Base-by-base conservation (phyloP, 2,113 vertebrate genomes). In the Neolamprologus variostigma region DNA sequence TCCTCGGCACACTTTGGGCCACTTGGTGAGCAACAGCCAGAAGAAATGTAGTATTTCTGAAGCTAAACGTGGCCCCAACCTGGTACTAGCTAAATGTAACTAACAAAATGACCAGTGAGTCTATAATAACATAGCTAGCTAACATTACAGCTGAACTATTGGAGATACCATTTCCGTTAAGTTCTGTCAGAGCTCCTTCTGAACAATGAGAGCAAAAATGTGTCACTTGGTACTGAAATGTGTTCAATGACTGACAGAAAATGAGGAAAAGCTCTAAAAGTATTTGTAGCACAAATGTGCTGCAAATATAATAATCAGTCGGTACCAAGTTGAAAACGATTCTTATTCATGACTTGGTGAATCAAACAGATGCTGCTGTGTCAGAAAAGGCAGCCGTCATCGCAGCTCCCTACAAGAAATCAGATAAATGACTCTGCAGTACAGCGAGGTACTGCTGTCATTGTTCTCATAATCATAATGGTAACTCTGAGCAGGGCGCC, bases 381-480 rank as follows among this genome's bases (percentile, higher is more conserved):
- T 78, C 80, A 33, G 59, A 33, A 63, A 33, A 84, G 42, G 16
- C 78, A 63, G 80, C 87, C 21, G 73, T 91, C 86, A 94, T 91
- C 35, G 33, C 82, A 21, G 14, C 7, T 63, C 5, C 61, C 57
- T 55, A n/a, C 10, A 31, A 86, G 6, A 92, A 87, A 50, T 88
- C 86, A 85, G 79, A 85, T 11, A 51, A 80, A 89, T 80, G 45
- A 83, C 73, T 51, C 45, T 63, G 13, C 31, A 54, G 21, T 19
- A 35, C 73, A 47, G 71, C 3, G 51, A 53, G 50, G 81, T 66
- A 50, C 61, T 79, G 76, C 21, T 37, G 79, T 81, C 84, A 86
- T 91, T 57, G 80, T 81, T 31, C 26, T 31, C 83, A 87, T 87
- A 71, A 89, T 87, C 23, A 50, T 81, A 85, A 91, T 86, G 28